Evolutionary conservation across 1,140 invertebrate species (phyloP).

Genomic region (Brachionus koreanus): DNA sequence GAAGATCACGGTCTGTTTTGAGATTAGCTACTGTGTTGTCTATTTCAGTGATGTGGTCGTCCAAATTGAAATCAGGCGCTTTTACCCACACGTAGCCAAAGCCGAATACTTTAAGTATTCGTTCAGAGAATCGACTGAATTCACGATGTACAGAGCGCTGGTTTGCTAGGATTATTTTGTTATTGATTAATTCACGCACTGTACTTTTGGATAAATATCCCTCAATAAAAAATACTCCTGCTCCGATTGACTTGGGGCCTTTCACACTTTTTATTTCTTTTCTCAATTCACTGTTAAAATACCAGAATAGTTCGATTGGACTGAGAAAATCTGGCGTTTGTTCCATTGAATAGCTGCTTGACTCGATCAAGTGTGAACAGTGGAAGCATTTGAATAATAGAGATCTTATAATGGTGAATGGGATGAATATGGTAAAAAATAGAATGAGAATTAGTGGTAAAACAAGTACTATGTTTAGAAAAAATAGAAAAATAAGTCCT

Average conservation of each 20-base stretch:
- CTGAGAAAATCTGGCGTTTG: constrained; percentile 5
- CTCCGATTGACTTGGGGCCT: background rate
- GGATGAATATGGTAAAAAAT: background rate
- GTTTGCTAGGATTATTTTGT: background rate
- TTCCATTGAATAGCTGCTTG: background rate
- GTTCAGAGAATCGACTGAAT: constrained; percentile 22
- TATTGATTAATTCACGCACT: constrained; percentile 20
- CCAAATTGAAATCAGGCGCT: background rate
- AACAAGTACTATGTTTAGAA: background rate
- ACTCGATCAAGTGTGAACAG: background rate
- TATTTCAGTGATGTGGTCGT: constrained; percentile 36
- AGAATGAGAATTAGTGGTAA: background rate
- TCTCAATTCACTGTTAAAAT: constrained; percentile 12
- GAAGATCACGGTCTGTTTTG: constrained; percentile 17
- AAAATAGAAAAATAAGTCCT: background rate
- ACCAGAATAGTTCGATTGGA: constrained; percentile 39
- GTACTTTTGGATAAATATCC: background rate
- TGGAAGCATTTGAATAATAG: constrained; percentile 1
- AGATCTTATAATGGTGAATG: background rate
- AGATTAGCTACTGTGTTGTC: background rate
- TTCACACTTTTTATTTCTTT: background rate
- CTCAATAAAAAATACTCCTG: constrained; percentile 33
- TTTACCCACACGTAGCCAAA: constrained; percentile 25
- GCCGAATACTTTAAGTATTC: background rate
- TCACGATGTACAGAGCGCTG: background rate